These are phyloP conservation scores for Pelmatolapia mariae DNA, from an alignment of 2,113 vertebrate species.

Conservation along the genomic window DNA sequence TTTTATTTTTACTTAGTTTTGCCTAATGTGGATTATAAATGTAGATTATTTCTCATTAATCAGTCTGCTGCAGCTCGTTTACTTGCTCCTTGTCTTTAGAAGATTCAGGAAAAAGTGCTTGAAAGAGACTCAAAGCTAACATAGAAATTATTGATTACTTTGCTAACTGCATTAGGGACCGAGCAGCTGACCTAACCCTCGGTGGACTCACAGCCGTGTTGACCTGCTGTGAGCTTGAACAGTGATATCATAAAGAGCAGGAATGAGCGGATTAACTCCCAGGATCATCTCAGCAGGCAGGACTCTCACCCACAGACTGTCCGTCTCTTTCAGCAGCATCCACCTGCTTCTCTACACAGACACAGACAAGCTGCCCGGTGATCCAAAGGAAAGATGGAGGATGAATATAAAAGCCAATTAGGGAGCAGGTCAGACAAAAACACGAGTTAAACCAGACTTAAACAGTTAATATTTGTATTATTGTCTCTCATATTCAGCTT, in stretches of 20 bases:
- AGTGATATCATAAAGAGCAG: background rate
- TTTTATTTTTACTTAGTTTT: background rate
- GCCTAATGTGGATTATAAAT: background rate
- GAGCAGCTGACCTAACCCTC: background rate
- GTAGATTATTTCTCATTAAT: background rate
- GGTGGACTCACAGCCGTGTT: background rate
- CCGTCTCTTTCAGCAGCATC: background rate
- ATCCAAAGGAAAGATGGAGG: background rate
- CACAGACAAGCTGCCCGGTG: background rate
- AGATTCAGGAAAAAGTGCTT: background rate
- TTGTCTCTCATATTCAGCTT: background rate
- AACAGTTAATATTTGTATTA: background rate
- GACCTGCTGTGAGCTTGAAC: background rate
- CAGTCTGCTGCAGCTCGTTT: background rate
- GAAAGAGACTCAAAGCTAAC: background rate
- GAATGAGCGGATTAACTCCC: background rate
- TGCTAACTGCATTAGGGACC: background rate
- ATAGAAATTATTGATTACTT: background rate
- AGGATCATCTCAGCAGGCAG: background rate
- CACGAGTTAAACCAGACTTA: background rate
- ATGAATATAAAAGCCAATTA: background rate
- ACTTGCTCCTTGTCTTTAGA: background rate
- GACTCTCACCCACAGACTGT: background rate
- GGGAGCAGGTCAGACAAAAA: background rate
- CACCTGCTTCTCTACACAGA: background rate